A percentile compares a stretch with the other conserved stretches of the same genome.
These are phyloP conservation scores for Panagrolaimus sp. DNA, from an alignment of 1,140 invertebrate genomes.

Conservation along the genomic window DNA sequence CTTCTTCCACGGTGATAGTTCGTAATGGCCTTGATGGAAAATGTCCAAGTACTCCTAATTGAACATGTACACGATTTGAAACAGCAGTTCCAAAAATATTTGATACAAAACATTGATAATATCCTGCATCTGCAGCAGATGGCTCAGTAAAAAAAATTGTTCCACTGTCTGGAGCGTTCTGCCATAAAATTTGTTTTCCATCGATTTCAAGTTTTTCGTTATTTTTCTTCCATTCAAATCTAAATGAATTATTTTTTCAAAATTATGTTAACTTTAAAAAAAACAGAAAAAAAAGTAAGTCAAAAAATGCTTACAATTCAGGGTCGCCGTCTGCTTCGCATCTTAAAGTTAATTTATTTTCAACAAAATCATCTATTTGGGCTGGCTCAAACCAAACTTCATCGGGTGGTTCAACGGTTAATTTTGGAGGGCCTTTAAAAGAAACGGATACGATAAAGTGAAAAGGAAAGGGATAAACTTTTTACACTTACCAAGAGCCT, in stretches of 20 bases:
- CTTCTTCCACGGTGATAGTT: conserved; percentile 68
- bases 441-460: too few species aligned
- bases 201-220: conserved; percentile 38
- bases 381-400: conserved; percentile 25
- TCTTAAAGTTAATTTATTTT: conserved; percentile 26
- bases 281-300: background rate
- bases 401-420: conserved; percentile 20
- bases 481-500: background rate
- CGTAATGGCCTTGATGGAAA: conserved; percentile 16
- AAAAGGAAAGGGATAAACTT: conserved; percentile 12
- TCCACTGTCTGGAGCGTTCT: conserved; percentile 35
- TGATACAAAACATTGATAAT: conserved; percentile 80
- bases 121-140: conserved; percentile 32
- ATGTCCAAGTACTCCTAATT: conserved; percentile 29
- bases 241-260: conserved; percentile 20
- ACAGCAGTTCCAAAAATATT: conserved; percentile 88
- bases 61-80: conserved; percentile 74
- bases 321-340: conserved; percentile 25
- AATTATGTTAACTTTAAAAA: background rate
- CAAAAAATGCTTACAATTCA: conserved; percentile 15
- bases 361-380: conserved; percentile 15
- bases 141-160: conserved; percentile 43
- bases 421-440: conserved; percentile 20
- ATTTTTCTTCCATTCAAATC: conserved; percentile 49
- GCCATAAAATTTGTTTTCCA: conserved; percentile 38